Base-by-base conservation (phyloP, 1,140 invertebrate species). In the Drosophila seguyi region DNA sequence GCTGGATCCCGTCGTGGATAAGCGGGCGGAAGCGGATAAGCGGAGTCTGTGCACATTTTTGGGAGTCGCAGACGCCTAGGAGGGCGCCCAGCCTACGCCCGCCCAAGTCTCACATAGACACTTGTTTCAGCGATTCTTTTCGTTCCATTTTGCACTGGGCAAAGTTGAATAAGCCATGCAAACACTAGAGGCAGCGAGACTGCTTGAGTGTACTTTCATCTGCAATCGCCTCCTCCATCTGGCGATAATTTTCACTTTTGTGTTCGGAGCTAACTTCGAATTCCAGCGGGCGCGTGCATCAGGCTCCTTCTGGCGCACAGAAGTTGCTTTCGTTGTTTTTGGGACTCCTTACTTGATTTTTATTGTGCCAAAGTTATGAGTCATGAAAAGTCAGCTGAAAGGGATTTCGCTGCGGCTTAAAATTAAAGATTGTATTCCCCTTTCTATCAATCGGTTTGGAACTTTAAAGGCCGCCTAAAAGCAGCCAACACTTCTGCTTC, bases 211-310 rank as follows among this genome's bases (percentile, higher is more conserved):
- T 62, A 53, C 79, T 61, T 38, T 42, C 58, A 36, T 47, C 58
- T 45, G 20, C 38, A 18, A 36, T 44, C 48, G 47, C 45, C 57
- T 50, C 55, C 58, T 56, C 22, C 38, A 36, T 38, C 27, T 67
- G 81, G 77, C 81, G 81, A 90, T 90, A 90, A 90, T 90, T 90
- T 90, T 76, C 78, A 85, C 75, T 84, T 84, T 88, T 75, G 62
- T 65, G 79, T 60, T 52, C 42, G 47, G 67, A 72, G 66, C 53
- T 58, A 68, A 62, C 78, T 75, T 41, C 27, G 52, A 77, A 73
- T 85, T 74, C 56, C 77, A 63, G 60, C 69, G 60, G 80, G 68
- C 73, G 57, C 63, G 29, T 53, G 27, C 29, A 31, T 27, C 18
- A 41, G 58, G 71, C 60, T 59, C 39, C 57, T 78, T 82, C 79